These are phyloP conservation scores for Pollimyrus isidori DNA, from an alignment of 2,113 vertebrate genomes.

Conservation along the genomic window DNA sequence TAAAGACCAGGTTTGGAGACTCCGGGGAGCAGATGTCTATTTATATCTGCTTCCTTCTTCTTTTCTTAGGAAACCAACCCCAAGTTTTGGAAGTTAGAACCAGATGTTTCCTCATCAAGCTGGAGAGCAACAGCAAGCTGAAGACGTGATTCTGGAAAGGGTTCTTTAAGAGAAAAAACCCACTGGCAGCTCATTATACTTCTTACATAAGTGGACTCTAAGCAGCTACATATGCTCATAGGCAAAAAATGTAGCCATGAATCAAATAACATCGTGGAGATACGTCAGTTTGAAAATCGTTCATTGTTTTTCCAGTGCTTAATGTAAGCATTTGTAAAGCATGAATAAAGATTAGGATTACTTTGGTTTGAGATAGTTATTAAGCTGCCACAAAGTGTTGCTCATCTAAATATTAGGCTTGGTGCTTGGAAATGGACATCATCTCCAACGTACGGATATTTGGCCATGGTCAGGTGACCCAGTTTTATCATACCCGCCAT, in stretches of 20 bases:
- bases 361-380: neutral
- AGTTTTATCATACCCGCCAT: neutral
- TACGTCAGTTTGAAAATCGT: neutral
- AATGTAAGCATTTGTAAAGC: neutral
- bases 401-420: neutral
- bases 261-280: conserved; percentile 15
- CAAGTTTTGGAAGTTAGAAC: conserved; percentile 24
- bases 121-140: neutral
- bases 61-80: conserved; percentile 22
- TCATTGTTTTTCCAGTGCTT: neutral
- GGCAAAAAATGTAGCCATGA: neutral
- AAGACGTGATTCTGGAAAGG: neutral
- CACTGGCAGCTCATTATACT: conserved; percentile 5
- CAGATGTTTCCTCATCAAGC: conserved; percentile 30
- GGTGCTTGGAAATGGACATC: neutral
- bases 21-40: conserved; percentile 36
- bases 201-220: conserved; percentile 17
- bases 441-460: neutral
- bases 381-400: neutral
- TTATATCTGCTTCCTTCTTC: conserved; percentile 37
- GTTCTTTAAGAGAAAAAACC: conserved; percentile 8
- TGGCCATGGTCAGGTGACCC: neutral
- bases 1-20: conserved; percentile 33
- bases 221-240: neutral
- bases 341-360: neutral